Evolutionary conservation across 2,888 invertebrate genomes (phyloP), one percentile per base, ranked within the genome.

Genomic region (Amaurobius ferox): DNA sequence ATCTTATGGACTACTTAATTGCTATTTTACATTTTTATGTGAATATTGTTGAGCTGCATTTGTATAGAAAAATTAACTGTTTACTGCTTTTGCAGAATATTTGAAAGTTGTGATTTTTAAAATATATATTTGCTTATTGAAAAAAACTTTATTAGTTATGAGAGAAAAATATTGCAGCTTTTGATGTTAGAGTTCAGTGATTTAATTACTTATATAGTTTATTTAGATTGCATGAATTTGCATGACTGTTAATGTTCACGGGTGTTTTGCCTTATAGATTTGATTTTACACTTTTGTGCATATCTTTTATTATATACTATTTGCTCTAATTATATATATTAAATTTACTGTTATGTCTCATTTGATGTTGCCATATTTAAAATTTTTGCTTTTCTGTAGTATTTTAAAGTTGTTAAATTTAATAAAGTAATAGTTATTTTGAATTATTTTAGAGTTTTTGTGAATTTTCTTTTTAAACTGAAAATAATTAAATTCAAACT

Each of bases 221-320:
- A 55, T 55, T 23, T 23, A 55, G 23, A 61, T 7, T 70, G 78
- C 78, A 78, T 78, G 78, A 28, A 2, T 61, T 62, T 78, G 78
- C 78, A 78, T 78, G 78, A 78, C 39, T 55, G 55, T 55, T 55
- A 6, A 55, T 23, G 1, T 55, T 23, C 5, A 5, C 6, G 19
- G 6, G 6, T 35, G 2, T 44, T 44, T 44, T 44, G 11, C 16
- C 2, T 16, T 44, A 16, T 9, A 44, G 6, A 9, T 16, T 44
- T 3, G 5, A 11, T 55, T 1, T 55, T 55, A n/a, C 2, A 44
- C 5, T 55, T 23, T 55, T 55, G 19, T n/a, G 23, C 23, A 23
- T 55, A 55, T 11, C 44, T 44, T 11, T 11, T 44, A 44, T 44
- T 11, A 16, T 23, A 6, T 55, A 55, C 23, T 23, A 55, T 23